Conservation (phyloP, 1,140 invertebrate species). For the Calliopsis andreniformis region DNA sequence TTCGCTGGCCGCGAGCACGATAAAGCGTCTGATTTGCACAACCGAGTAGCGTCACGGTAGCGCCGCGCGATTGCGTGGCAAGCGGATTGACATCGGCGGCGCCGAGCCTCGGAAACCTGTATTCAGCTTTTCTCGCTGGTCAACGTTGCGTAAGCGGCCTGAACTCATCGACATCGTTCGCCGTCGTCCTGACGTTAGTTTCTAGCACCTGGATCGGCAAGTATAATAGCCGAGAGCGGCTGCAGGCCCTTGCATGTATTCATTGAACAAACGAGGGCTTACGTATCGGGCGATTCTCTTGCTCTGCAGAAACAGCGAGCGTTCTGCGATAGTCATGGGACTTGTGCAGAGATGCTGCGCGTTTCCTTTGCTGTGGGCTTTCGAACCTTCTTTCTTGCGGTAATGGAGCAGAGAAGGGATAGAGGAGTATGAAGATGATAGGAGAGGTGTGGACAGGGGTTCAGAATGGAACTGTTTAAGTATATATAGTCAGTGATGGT, state of each 20-base stretch:
- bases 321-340: constrained; percentile 45
- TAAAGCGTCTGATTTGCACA: constrained; percentile 37
- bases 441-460: too few species aligned
- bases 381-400: too few species aligned
- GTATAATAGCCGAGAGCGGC: constrained; percentile 45
- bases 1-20: neutral
- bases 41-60: neutral
- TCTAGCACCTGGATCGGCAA: constrained; percentile 46
- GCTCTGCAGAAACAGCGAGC: constrained; percentile 6
- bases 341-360: neutral
- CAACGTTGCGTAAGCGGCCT: constrained; percentile 45
- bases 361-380: too few species aligned
- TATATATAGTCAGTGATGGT: too few species aligned
- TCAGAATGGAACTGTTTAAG: too few species aligned
- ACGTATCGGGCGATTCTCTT: constrained; percentile 41
- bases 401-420: too few species aligned
- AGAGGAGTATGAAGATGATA: too few species aligned
- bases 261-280: constrained; percentile 52
- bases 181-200: constrained; percentile 18
- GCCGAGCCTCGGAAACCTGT: constrained; percentile 9
- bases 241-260: constrained; percentile 24
- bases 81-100: constrained; percentile 24
- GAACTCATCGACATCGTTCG: constrained; percentile 39
- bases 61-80: constrained; percentile 13
- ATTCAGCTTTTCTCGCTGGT: constrained; percentile 19